Conservation (phyloP, 2,113 vertebrate genomes). For the Vombatus ursinus region DNA sequence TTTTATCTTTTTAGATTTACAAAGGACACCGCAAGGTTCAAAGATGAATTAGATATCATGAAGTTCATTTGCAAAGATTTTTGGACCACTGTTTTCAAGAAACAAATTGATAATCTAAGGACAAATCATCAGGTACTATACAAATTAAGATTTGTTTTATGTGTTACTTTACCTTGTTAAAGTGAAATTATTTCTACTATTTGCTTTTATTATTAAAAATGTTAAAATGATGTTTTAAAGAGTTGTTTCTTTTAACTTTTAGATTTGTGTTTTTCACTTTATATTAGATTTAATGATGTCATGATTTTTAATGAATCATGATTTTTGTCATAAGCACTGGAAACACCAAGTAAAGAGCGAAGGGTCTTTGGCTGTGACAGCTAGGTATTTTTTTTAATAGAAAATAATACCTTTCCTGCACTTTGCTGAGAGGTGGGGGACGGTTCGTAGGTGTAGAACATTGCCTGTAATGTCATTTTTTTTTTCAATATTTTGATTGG, state of each 20-base stretch:
- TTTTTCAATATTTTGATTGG: background rate
- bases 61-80: slow-evolving; percentile 99
- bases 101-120: slow-evolving; percentile 96
- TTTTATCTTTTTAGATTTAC: slow-evolving; percentile 88
- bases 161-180: slow-evolving; percentile 49
- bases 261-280: slow-evolving; percentile 19
- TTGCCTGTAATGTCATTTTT: background rate
- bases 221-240: slow-evolving; percentile 47
- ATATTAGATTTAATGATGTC: slow-evolving; percentile 4
- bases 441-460: background rate
- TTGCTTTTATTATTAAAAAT: slow-evolving; percentile 46
- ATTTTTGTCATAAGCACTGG: slow-evolving; percentile 24
- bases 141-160: slow-evolving; percentile 45
- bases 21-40: slow-evolving; percentile 96
- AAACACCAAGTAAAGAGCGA: slow-evolving; percentile 35
- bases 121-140: slow-evolving; percentile 94
- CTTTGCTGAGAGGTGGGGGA: background rate
- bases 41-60: slow-evolving; percentile 97
- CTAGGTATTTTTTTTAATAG: background rate
- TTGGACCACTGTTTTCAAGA: slow-evolving; percentile 97
- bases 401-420: background rate
- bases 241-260: slow-evolving; percentile 35
- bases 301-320: slow-evolving; percentile 35
- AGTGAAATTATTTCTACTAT: slow-evolving; percentile 23
- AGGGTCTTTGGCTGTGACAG: slow-evolving; percentile 16